Conservation (phyloP, 2,888 invertebrate species). For the Drosophila pseudotakahashii region DNA sequence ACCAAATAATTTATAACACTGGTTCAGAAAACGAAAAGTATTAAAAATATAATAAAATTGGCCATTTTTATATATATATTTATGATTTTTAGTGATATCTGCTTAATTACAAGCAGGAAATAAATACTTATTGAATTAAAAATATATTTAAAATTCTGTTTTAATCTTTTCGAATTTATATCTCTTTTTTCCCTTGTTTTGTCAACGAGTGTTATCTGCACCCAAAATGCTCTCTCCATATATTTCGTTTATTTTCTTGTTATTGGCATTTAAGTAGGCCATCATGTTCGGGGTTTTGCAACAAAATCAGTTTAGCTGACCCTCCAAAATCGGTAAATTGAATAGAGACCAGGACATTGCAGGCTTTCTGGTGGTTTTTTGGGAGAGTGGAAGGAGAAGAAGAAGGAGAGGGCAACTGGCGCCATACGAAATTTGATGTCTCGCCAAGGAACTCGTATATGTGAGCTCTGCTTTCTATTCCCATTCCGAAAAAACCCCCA, state of each 20-base stretch:
- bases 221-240: slow-evolving; percentile 7
- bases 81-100: no score
- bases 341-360: background rate
- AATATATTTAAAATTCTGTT: no score
- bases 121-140: no score
- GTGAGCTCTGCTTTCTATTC: slow-evolving; percentile 3
- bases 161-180: no score
- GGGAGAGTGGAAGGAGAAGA: no score
- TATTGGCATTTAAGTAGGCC: slow-evolving; percentile 33
- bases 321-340: slow-evolving; percentile 22
- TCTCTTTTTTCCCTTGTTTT: background rate
- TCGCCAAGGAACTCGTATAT: slow-evolving; percentile 42
- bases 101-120: no score
- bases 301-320: slow-evolving; percentile 30
- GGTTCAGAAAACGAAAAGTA: background rate
- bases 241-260: slow-evolving; percentile 41
- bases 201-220: slow-evolving; percentile 38
- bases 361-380: background rate
- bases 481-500: slow-evolving; percentile 2
- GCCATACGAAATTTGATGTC: slow-evolving; percentile 32
- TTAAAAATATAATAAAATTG: no score
- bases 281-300: slow-evolving; percentile 8
- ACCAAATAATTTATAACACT: slow-evolving; percentile 47
- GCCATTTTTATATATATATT: no score
- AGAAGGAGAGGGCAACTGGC: slow-evolving; percentile 6